Conservation (phyloP, 2,113 vertebrate genomes). For the Odontophorus gujanensis region DNA sequence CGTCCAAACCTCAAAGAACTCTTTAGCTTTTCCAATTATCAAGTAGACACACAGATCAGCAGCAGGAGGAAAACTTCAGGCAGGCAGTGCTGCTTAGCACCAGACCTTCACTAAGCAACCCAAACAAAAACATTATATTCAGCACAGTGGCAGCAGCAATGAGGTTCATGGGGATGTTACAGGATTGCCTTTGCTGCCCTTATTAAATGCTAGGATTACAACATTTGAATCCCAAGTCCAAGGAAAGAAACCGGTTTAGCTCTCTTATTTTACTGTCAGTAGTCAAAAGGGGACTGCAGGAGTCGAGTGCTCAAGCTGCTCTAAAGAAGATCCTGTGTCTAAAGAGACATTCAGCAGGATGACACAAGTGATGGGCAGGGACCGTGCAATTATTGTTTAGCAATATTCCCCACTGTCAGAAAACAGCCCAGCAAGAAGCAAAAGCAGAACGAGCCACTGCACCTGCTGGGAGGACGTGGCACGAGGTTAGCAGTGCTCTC, state of each 20-base stretch:
- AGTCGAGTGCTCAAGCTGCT: background rate
- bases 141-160: background rate
- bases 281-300: background rate
- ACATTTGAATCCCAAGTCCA: background rate
- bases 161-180: background rate
- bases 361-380: background rate
- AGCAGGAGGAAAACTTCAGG: background rate
- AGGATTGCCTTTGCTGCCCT: fast-evolving
- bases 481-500: background rate
- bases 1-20: background rate
- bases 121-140: background rate
- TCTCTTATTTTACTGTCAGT: background rate
- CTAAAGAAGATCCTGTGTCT: background rate
- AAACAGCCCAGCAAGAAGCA: fast-evolving
- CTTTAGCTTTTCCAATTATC: background rate
- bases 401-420: background rate
- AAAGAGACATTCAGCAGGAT: background rate
- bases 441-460: background rate
- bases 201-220: background rate
- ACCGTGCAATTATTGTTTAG: background rate
- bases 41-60: background rate
- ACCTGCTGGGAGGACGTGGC: background rate
- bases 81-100: background rate
- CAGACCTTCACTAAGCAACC: background rate
- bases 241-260: background rate